Evolutionary conservation across 2,888 invertebrate species (phyloP).

Genomic region (Poecilus cupreus): DNA sequence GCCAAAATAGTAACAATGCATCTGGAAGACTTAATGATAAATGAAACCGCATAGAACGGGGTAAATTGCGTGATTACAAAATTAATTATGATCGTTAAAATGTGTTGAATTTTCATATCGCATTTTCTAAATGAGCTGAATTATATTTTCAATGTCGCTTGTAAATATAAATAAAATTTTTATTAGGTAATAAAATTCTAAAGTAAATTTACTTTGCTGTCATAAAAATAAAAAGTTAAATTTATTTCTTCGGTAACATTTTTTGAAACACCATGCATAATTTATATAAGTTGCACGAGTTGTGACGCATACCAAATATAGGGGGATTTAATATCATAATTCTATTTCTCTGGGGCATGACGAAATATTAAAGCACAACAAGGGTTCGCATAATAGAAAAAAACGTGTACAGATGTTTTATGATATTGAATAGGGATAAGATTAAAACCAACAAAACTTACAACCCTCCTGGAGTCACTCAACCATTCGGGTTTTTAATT

Average conservation of each 20-base stretch:
- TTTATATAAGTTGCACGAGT: conserved; percentile 6
- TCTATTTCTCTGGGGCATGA: conserved; percentile 24
- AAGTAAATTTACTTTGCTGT: conserved; percentile 24
- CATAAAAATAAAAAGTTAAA: conserved; percentile 32
- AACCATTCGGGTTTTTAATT: conserved; percentile 9
- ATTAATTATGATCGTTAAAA: too few relatives aligned
- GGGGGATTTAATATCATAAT: conserved; percentile 30
- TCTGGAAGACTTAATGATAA: too few relatives aligned
- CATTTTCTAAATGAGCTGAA: not conserved
- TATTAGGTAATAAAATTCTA: conserved; percentile 26
- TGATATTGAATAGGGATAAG: conserved; percentile 13
- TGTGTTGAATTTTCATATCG: not conserved
- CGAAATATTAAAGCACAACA: conserved; percentile 31
- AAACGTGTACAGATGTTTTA: conserved; percentile 31
- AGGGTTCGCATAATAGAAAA: conserved; percentile 29
- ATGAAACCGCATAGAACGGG: too few relatives aligned
- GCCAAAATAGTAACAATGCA: too few relatives aligned
- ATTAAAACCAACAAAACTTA: conserved; percentile 3
- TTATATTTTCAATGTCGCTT: conserved; percentile 32
- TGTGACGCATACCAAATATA: conserved; percentile 30
- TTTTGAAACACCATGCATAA: conserved; percentile 39
- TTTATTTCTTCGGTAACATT: conserved; percentile 18
- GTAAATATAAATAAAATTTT: conserved; percentile 30
- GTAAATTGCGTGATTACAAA: too few relatives aligned
- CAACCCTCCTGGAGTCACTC: not conserved